Conservation (phyloP, 2,888 invertebrate genomes). For the Lasiommata megera region DNA sequence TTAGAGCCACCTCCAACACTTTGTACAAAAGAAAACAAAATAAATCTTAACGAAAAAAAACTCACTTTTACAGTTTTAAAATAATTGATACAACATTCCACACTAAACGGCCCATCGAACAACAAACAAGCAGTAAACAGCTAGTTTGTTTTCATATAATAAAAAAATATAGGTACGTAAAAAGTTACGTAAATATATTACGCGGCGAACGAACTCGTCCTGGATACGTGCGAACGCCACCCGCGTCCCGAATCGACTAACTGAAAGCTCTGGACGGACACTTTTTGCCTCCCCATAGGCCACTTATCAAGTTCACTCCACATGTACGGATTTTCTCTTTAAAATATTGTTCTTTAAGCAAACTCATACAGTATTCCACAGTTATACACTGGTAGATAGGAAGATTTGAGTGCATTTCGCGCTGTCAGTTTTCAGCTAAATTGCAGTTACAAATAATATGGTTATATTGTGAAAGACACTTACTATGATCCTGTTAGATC, state of each 20-base stretch:
- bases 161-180: neutral
- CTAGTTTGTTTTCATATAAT: neutral
- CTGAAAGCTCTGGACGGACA: slow-evolving; percentile 2
- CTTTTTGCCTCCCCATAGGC: slow-evolving; percentile 17
- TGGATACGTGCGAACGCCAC: slow-evolving; percentile 13
- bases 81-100: neutral
- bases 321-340: neutral
- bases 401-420: too few species aligned
- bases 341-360: neutral
- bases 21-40: too few species aligned
- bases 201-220: neutral
- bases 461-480: too few species aligned
- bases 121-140: neutral
- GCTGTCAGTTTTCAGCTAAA: too few species aligned
- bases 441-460: too few species aligned
- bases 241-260: slow-evolving; percentile 14
- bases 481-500: too few species aligned
- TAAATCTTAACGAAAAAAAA: too few species aligned
- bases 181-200: slow-evolving; percentile 17
- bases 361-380: neutral
- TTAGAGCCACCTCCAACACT: too few species aligned
- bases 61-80: neutral
- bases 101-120: neutral
- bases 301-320: neutral
- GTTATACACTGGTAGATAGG: too few species aligned